phyloP scores from a whole-genome alignment of 1,140 invertebrate genomes.

The Cyrtorhinus lividipennis region DNA sequence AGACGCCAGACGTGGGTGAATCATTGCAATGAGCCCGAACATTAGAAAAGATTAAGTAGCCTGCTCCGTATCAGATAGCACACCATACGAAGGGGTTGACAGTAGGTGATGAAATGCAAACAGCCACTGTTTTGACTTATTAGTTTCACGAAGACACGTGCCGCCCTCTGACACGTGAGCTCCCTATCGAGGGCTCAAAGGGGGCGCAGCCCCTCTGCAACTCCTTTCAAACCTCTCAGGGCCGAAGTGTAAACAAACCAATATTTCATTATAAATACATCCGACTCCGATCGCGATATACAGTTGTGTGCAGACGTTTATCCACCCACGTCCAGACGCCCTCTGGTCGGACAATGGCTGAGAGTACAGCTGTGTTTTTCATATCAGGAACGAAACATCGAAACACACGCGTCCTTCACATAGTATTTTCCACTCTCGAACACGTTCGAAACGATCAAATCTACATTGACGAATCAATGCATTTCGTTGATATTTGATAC shows the following conservation, averaged over 20 bases:
- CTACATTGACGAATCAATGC: too few relatives aligned
- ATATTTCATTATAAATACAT: slow-evolving; percentile 8
- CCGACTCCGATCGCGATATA: too few relatives aligned
- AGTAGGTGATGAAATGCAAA: slow-evolving; percentile 8
- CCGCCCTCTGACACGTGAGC: slow-evolving; percentile 4
- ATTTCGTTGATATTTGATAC: too few relatives aligned
- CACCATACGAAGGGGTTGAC: neutral
- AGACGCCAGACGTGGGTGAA: neutral
- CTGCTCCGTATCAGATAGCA: neutral
- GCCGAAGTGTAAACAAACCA: neutral
- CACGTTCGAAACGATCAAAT: too few relatives aligned
- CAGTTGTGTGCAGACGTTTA: too few relatives aligned
- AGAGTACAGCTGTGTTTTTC: too few relatives aligned
- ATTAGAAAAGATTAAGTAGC: slow-evolving; percentile 7
- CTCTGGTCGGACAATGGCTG: too few relatives aligned
- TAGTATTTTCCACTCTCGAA: too few relatives aligned
- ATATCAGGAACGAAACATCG: too few relatives aligned
- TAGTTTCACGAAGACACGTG: slow-evolving; percentile 6
- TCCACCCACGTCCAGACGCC: too few relatives aligned
- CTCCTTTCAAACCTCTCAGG: neutral
- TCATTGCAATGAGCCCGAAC: neutral
- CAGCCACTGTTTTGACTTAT: slow-evolving; percentile 8
- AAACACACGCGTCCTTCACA: too few relatives aligned
- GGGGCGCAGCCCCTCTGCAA: neutral
- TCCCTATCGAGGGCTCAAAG: slow-evolving; percentile 1